Conservation (phyloP, 2,888 invertebrate species). For the Apamea monoglypha region DNA sequence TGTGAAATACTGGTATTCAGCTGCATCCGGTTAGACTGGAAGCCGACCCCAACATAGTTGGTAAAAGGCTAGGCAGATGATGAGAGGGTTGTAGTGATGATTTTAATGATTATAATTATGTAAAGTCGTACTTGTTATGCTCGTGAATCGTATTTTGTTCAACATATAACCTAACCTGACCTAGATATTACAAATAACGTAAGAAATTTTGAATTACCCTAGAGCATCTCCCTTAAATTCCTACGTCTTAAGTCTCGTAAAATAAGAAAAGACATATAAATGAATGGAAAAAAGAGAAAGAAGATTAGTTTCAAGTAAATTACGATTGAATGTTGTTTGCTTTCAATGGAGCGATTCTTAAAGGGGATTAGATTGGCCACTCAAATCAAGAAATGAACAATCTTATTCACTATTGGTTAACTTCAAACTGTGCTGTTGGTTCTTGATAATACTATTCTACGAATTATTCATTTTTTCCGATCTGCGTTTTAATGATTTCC, state of each 20-base stretch:
- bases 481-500: conserved; percentile 1
- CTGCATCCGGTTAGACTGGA: no score
- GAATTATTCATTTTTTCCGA: conserved; percentile 60
- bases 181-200: no score
- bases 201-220: no score
- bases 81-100: no score
- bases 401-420: conserved; percentile 56
- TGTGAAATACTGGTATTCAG: no score
- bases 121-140: no score
- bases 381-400: conserved; percentile 69
- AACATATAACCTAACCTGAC: no score
- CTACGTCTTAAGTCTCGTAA: conserved; percentile 18
- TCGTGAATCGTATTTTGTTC: no score
- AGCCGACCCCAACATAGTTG: no score
- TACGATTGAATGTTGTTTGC: conserved; percentile 61
- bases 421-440: conserved; percentile 57
- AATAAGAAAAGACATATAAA: conserved; percentile 37
- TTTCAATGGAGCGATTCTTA: conserved; percentile 59
- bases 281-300: conserved; percentile 25
- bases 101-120: no score
- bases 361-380: conserved; percentile 66
- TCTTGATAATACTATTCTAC: conserved; percentile 62
- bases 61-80: no score
- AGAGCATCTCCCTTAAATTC: conserved; percentile 3
- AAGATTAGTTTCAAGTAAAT: conserved; percentile 59